phyloP scores from a whole-genome alignment of 2,888 invertebrate species.

The Epirrhoe tristata region DNA sequence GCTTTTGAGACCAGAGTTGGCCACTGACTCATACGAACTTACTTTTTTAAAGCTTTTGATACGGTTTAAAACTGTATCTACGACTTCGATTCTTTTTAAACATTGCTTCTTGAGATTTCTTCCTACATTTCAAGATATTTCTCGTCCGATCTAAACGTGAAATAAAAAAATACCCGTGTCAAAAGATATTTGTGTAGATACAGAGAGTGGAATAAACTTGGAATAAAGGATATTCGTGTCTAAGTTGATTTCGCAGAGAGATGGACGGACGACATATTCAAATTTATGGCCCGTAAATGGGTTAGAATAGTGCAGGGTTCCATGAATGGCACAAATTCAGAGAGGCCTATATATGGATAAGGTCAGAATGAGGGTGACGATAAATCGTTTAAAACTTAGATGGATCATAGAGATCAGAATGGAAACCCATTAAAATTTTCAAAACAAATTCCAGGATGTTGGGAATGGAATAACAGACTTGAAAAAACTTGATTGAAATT shows the following conservation, averaged over 20 bases:
- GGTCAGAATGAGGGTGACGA: background rate
- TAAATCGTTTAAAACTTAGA: background rate
- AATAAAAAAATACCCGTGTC: background rate
- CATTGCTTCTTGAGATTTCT: no score
- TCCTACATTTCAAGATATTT: no score
- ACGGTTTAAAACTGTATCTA: no score
- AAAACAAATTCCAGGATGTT: no score
- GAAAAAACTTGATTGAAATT: no score
- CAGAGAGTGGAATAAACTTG: background rate
- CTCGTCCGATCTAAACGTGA: no score
- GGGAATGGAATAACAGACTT: no score
- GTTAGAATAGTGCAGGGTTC: background rate
- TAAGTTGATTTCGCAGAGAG: background rate
- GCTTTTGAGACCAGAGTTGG: no score
- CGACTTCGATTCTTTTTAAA: no score
- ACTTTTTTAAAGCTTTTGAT: no score
- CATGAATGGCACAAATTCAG: background rate
- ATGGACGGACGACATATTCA: slow-evolving; percentile 1
- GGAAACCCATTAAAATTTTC: background rate
- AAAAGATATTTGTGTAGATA: background rate
- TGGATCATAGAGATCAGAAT: background rate
- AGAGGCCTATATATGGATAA: background rate
- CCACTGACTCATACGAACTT: no score
- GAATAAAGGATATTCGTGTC: background rate
- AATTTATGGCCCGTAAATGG: background rate